Conservation (phyloP, 2,888 invertebrate genomes). For the Pasiphila rectangulata region DNA sequence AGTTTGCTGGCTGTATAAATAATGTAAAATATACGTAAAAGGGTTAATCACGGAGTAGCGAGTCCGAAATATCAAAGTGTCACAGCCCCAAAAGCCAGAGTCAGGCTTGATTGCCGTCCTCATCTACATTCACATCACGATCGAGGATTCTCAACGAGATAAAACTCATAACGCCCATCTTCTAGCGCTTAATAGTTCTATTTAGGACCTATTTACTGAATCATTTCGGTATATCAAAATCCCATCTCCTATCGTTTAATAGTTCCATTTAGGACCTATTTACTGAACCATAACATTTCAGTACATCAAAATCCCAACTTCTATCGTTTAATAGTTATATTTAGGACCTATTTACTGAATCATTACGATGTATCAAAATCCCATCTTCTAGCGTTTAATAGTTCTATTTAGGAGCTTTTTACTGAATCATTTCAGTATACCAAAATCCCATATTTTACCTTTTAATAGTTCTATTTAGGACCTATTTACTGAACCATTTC, state of each 20-base stretch:
- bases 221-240: background rate
- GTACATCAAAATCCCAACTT: too few species aligned
- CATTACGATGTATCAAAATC: too few species aligned
- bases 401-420: slow-evolving; percentile 38
- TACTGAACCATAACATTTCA: too few species aligned
- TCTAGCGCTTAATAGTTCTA: slow-evolving; percentile 39
- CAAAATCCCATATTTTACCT: too few species aligned
- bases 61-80: slow-evolving; percentile 10
- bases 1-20: too few species aligned
- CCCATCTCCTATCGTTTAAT: too few species aligned
- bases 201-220: slow-evolving; percentile 31
- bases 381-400: slow-evolving; percentile 38
- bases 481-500: too few species aligned
- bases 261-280: too few species aligned
- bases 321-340: too few species aligned
- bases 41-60: background rate
- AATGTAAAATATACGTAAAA: background rate
- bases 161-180: slow-evolving; percentile 44
- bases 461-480: too few species aligned
- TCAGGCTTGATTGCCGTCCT: slow-evolving; percentile 4
- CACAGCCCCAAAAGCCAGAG: slow-evolving; percentile 16
- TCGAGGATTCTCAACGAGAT: slow-evolving; percentile 38
- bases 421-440: background rate
- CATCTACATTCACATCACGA: slow-evolving; percentile 38
- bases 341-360: too few species aligned